Base-by-base conservation (phyloP, 2,888 invertebrate genomes). In the Melinopterus prodromus region DNA sequence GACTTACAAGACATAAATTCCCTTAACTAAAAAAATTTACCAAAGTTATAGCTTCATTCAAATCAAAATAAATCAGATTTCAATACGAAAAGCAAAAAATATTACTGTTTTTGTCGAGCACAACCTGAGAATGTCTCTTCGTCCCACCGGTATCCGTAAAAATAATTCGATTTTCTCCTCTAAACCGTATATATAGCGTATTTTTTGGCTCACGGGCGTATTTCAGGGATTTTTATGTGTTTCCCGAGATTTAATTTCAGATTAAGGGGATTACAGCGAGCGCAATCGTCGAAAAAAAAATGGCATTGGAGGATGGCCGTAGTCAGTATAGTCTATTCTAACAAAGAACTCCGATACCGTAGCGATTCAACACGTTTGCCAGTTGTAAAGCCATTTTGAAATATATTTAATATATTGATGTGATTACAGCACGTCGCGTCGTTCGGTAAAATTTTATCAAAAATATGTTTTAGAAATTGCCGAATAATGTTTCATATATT, bases 191-290 rank as follows among this genome's bases (percentile, higher is more conserved):
- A 53, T 53, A 53, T 53, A 12, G 53, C 9, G 53, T 53, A 53
- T 53, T 53, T 53, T 53, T 53, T 53, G 9, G 53, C 12, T 53
- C 53, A 9, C 53, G 7, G 9, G 5, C 7, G 53, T 53, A 53
- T 53, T 53, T 53, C 53, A 53, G 53, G 53, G 53, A 53, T 53
- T 53, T 74, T 74, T 74, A 74, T 74, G 74, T 74, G 74, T 74
- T 74, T 74, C 74, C 74, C 35, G 74, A 74, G 74, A 74, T 74
- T 74, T 74, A 74, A 74, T 74, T 74, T 74, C 36, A 74, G 74
- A 74, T 74, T 74, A 74, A 74, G 37, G 74, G 74, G 35, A 53
- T 53, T 53, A 53, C 53, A 53, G 53, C 0, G 53, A 53, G 53
- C 12, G 53, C 53, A 53, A 53, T 53, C 53, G 53, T 12, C 53